These are phyloP conservation scores for Martes martes DNA, from an alignment of 2,113 vertebrate species.

Conservation along the genomic window DNA sequence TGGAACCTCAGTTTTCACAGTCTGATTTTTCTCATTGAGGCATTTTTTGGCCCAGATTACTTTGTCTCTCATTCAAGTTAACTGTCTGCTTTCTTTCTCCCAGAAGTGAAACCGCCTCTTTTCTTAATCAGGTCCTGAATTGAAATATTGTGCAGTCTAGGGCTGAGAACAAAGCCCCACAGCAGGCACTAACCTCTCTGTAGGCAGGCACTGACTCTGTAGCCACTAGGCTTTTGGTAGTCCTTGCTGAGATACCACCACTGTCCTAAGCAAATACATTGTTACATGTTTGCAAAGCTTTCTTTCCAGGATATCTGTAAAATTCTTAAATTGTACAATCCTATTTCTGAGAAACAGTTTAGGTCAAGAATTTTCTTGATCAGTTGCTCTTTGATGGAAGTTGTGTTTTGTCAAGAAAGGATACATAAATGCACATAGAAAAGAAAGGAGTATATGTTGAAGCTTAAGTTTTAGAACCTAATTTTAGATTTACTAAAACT, in stretches of 20 bases:
- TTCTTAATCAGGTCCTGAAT: not conserved
- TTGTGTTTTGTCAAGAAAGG: not conserved
- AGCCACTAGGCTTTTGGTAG: not conserved
- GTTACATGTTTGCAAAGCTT: not conserved
- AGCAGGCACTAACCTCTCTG: not conserved
- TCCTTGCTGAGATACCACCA: not conserved
- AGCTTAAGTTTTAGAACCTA: not conserved
- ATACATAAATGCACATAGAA: not conserved
- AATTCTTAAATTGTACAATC: not conserved
- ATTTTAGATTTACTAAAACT: not conserved
- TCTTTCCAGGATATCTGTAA: not conserved
- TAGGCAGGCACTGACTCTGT: not conserved
- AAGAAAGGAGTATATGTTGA: not conserved
- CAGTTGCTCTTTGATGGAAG: not conserved
- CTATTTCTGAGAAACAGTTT: not conserved
- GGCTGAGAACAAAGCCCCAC: not conserved
- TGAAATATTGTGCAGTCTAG: not conserved
- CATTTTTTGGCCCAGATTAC: not conserved
- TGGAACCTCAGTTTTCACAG: not conserved
- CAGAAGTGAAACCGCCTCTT: not conserved
- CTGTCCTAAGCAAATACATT: not conserved
- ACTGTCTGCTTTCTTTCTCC: not conserved
- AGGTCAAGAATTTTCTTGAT: not conserved
- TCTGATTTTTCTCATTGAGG: not conserved
- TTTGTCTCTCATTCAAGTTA: not conserved